Evolutionary conservation across 2,888 invertebrate species (phyloP).

Genomic region (Cerastoderma edule): DNA sequence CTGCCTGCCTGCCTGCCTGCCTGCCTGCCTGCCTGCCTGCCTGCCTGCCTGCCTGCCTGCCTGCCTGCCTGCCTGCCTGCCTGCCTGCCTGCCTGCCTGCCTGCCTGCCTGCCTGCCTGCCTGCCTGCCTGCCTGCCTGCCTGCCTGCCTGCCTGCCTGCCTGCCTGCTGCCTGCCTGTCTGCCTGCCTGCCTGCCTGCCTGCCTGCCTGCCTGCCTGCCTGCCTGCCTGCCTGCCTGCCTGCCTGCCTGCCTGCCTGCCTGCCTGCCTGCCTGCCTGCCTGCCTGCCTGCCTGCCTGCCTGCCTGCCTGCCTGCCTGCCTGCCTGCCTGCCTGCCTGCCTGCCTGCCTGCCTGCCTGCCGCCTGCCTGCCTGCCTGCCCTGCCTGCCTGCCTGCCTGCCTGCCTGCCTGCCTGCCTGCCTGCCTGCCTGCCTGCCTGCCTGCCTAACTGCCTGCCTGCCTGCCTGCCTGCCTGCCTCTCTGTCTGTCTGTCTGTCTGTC

Average conservation of each 20-base stretch:
- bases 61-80: slow-evolving; percentile 5
- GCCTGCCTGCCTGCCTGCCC: too few species aligned
- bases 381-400: neutral
- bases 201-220: neutral
- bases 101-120: too few species aligned
- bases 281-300: neutral
- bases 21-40: slow-evolving; percentile 5
- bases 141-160: too few species aligned
- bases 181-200: too few species aligned
- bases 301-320: neutral
- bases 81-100: neutral
- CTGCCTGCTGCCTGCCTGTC: too few species aligned
- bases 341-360: neutral
- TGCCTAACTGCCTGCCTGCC: too few species aligned
- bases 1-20: slow-evolving; percentile 5
- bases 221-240: neutral
- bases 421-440: too few species aligned
- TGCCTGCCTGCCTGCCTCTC: too few species aligned
- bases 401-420: neutral
- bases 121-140: too few species aligned
- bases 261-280: neutral
- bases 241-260: neutral
- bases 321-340: neutral
- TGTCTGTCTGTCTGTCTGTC: too few species aligned
- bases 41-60: slow-evolving; percentile 5